Conservation (phyloP, 1,140 invertebrate genomes). For the Drosophila setifemur region DNA sequence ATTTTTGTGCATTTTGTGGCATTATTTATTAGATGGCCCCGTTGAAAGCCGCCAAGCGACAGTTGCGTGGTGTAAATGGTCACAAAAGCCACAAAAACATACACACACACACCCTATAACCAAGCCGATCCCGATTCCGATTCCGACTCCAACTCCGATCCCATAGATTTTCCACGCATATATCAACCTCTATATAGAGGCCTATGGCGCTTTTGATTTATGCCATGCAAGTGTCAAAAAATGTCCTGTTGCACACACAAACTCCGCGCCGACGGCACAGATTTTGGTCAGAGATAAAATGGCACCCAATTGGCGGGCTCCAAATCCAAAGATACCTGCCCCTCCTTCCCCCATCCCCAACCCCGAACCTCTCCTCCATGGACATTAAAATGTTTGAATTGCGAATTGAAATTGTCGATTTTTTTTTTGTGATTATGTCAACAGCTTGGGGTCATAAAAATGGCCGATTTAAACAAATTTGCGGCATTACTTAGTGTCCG, state of each 20-base stretch:
- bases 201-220: slow-evolving; percentile 75
- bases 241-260: slow-evolving; percentile 74
- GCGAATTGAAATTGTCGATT: slow-evolving; percentile 50
- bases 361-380: neutral
- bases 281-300: slow-evolving; percentile 60
- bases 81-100: slow-evolving; percentile 37
- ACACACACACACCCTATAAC: no score
- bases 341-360: neutral
- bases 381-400: slow-evolving; percentile 57
- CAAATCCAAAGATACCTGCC: neutral
- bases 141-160: slow-evolving; percentile 21
- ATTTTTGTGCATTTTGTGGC: slow-evolving; percentile 65
- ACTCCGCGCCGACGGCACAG: slow-evolving; percentile 51
- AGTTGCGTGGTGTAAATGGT: slow-evolving; percentile 57
- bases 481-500: slow-evolving; percentile 61
- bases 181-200: slow-evolving; percentile 5
- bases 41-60: slow-evolving; percentile 60
- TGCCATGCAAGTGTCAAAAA: slow-evolving; percentile 79
- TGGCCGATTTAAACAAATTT: slow-evolving; percentile 68
- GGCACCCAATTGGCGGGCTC: slow-evolving; percentile 20
- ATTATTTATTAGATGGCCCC: slow-evolving; percentile 78
- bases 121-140: slow-evolving; percentile 4
- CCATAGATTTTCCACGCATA: slow-evolving; percentile 2
- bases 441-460: slow-evolving; percentile 47
- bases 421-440: slow-evolving; percentile 71